phyloP scores from a whole-genome alignment of 2,888 invertebrate genomes.

The Caenorhabditis imperialis region DNA sequence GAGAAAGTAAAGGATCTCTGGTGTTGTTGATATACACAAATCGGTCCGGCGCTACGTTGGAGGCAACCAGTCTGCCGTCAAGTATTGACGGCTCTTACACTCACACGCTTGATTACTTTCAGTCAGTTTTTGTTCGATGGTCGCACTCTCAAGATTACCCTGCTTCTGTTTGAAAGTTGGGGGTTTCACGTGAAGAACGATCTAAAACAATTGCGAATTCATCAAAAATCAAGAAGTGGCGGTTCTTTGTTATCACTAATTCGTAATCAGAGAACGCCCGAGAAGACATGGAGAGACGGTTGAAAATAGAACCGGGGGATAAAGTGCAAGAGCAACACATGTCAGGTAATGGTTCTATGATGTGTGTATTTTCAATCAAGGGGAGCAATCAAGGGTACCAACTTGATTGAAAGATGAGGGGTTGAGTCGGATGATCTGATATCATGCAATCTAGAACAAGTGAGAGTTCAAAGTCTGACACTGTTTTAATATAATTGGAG shows the following conservation, averaged over 20 bases:
- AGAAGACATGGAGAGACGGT: slow-evolving; percentile 4
- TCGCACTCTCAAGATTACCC: background rate
- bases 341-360: slow-evolving; percentile 7
- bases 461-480: too few species aligned
- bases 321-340: slow-evolving; percentile 24
- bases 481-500: too few species aligned
- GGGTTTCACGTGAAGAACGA: too few species aligned
- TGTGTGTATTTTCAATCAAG: background rate
- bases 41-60: slow-evolving; percentile 20
- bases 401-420: too few species aligned
- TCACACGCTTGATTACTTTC: background rate
- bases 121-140: background rate
- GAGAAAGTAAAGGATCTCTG: slow-evolving; percentile 26
- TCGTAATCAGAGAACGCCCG: slow-evolving; percentile 28
- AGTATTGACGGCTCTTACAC: slow-evolving; percentile 4
- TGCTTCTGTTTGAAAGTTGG: too few species aligned
- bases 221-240: too few species aligned
- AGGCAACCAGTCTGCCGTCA: slow-evolving; percentile 17
- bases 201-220: too few species aligned
- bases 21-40: slow-evolving; percentile 32
- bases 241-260: slow-evolving; percentile 15
- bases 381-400: too few species aligned
- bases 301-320: slow-evolving; percentile 11
- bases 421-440: too few species aligned
- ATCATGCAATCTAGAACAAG: too few species aligned